Evolutionary conservation across 2,113 vertebrate species (phyloP).

Genomic region (Nerophis ophidion): DNA sequence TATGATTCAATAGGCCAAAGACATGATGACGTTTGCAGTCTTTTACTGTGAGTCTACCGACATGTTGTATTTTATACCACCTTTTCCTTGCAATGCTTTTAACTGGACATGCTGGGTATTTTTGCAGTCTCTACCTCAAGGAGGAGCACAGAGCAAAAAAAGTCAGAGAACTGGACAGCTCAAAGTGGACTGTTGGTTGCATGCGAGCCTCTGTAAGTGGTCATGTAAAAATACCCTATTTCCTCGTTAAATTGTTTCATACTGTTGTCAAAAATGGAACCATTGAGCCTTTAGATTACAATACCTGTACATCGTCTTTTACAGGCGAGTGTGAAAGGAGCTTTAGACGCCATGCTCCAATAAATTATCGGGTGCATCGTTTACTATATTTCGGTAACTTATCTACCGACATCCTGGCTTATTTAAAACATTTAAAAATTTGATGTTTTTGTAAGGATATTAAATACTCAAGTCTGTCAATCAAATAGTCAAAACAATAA

Average conservation of each 20-base stretch:
- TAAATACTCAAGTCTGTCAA: too few relatives aligned
- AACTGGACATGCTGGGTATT: not conserved
- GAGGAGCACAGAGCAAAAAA: slow-evolving; percentile 84
- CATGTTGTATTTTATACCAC: not conserved
- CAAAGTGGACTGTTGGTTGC: slow-evolving; percentile 81
- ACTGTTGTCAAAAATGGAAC: too few relatives aligned
- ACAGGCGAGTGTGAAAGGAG: too few relatives aligned
- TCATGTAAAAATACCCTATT: not conserved
- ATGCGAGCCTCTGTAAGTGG: slow-evolving; percentile 72
- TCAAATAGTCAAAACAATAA: too few relatives aligned
- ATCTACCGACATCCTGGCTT: too few relatives aligned
- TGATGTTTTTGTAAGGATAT: too few relatives aligned
- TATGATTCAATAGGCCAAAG: slow-evolving; percentile 85
- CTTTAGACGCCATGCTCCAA: too few relatives aligned
- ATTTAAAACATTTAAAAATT: too few relatives aligned
- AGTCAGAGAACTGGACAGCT: slow-evolving; percentile 73
- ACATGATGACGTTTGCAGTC: slow-evolving; percentile 77
- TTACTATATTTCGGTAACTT: too few relatives aligned
- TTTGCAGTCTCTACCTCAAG: slow-evolving; percentile 78
- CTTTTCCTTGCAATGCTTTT: not conserved
- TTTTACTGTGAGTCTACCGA: slow-evolving; percentile 79
- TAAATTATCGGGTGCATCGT: too few relatives aligned
- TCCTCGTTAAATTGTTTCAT: not conserved
- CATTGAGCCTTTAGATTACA: too few relatives aligned
- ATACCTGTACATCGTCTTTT: too few relatives aligned